Conservation (phyloP, 1,140 invertebrate genomes). For the Limonius californicus region DNA sequence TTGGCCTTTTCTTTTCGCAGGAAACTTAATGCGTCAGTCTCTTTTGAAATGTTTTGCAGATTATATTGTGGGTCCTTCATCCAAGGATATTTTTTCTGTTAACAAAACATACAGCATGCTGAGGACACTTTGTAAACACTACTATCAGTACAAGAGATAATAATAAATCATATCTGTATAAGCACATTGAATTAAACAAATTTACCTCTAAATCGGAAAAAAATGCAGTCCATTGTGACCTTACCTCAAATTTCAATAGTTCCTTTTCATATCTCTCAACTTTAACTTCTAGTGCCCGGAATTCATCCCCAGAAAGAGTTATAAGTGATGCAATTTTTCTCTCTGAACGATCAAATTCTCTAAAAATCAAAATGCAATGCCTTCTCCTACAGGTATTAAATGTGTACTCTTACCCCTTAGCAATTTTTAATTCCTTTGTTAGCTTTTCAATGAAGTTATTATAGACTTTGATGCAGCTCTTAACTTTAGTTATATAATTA, state of each 20-base stretch:
- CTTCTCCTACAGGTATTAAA: no score
- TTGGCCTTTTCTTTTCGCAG: conserved; percentile 31
- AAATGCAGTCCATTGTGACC: no score
- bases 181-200: no score
- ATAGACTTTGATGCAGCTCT: conserved; percentile 34
- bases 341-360: conserved; percentile 18
- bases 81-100: conserved; percentile 41
- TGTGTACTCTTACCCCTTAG: conserved; percentile 29
- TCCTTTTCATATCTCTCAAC: conserved; percentile 38
- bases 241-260: conserved; percentile 37
- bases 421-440: conserved; percentile 23
- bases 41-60: conserved; percentile 31
- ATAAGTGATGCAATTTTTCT: conserved; percentile 18
- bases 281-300: conserved; percentile 34
- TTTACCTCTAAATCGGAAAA: no score
- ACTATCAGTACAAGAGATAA: no score
- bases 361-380: conserved; percentile 15
- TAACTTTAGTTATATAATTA: conserved; percentile 32
- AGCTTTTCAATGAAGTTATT: conserved; percentile 31
- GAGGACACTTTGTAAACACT: no score
- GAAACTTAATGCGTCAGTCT: conserved; percentile 29
- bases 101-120: no score
- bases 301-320: conserved; percentile 28
- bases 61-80: conserved; percentile 34
- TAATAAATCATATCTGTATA: no score